Evolutionary conservation across 2,888 invertebrate species (phyloP), one percentile per base, ranked within the genome.

Genomic region (Chelonus formosanus): DNA sequence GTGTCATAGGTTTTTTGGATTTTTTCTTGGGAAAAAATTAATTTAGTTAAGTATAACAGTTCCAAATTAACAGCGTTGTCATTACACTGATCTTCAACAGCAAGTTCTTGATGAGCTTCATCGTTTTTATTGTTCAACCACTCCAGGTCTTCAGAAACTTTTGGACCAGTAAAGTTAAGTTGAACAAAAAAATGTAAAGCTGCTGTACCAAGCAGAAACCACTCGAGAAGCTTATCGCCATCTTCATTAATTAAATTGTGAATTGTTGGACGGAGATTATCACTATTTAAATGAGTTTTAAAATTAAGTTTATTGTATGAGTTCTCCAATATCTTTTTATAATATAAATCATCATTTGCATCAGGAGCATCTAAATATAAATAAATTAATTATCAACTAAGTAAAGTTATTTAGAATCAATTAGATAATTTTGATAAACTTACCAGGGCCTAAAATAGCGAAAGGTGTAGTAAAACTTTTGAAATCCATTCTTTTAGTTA

Each of bases 131-230:
- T 40, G 10, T 71, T 60, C 20, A 81, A 71, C 71, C 74, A 76
- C 10, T 77, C 71, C 4, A 79, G 58, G n/a, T 77, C 72, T 43
- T 72, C 77, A 44, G 85, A 80, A 36, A 87, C 79, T 52, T 86
- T 84, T 3, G 94, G 93, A 0, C 95, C 92, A 58, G 91, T 91
- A 89, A 94, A 96, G 84, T 96, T 96, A 61, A 87, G 87, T 81
- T 94, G 92, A 62, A 93, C 88, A 84, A 95, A 96, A 35, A 88
- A 86, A 58, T 92, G 85, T 36, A 94, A 84, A 71, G 90, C 87
- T 45, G 90, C 87, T 20, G 93, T 86, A 3, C 90, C 92, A 60
- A 89, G 82, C 59, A 85, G 79, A 8, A 90, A 80, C 71, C 90
- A 82, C 66, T 86, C 84, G 20, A 31, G 56, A 53, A 45, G 57